phyloP scores from a whole-genome alignment of 2,888 invertebrate genomes.

The Drosophila pullipes region DNA sequence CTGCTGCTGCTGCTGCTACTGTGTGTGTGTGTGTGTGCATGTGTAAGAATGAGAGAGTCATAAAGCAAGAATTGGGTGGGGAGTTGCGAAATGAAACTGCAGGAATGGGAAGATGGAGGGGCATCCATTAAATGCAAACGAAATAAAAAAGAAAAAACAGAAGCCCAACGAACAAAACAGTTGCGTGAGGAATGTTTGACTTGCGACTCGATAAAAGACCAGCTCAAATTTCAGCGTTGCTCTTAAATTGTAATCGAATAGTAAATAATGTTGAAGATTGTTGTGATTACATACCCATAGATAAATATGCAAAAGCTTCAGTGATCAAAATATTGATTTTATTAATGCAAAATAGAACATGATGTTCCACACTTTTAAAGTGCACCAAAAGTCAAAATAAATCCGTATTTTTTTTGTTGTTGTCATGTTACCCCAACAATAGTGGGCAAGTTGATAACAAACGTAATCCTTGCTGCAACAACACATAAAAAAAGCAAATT shows the following conservation, averaged over 20 bases:
- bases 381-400: background rate
- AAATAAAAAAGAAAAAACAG: constrained; percentile 3
- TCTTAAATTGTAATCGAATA: background rate
- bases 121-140: constrained; percentile 12
- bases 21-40: background rate
- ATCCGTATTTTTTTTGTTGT: background rate
- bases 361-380: background rate
- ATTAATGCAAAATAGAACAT: background rate
- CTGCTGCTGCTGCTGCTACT: constrained; percentile 6
- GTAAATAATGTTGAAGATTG: background rate
- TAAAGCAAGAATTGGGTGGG: background rate
- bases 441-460: background rate
- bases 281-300: background rate
- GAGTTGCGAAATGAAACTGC: constrained; percentile 30
- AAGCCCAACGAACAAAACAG: constrained; percentile 4
- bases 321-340: background rate
- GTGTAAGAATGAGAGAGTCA: background rate
- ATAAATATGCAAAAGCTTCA: background rate
- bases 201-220: background rate
- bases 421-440: background rate
- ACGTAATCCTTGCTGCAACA: background rate
- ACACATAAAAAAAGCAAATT: background rate
- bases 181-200: constrained; percentile 5
- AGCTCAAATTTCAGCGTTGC: background rate
- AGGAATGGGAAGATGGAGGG: background rate